These are phyloP conservation scores for Brachyistius frenatus DNA, from an alignment of 2,113 vertebrate genomes.

Conservation along the genomic window DNA sequence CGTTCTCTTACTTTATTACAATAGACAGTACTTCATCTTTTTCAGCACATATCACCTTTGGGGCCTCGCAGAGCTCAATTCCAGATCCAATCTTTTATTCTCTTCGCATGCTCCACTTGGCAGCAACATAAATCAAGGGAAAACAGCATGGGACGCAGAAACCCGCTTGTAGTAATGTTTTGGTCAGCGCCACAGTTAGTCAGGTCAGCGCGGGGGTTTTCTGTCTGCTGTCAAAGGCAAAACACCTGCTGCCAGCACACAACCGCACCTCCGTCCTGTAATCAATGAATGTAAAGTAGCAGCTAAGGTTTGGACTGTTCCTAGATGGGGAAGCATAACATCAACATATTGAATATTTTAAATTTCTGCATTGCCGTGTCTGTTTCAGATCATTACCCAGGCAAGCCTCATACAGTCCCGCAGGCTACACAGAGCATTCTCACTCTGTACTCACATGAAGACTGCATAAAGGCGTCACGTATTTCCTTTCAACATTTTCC, in stretches of 20 bases:
- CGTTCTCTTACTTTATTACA: slow-evolving; percentile 41
- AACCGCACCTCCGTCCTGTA: background rate
- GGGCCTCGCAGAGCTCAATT: slow-evolving; percentile 65
- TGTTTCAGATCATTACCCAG: slow-evolving; percentile 42
- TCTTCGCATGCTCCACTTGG: slow-evolving; percentile 57
- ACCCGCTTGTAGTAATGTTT: slow-evolving; percentile 36
- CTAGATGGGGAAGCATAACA: slow-evolving; percentile 18
- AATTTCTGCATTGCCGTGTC: slow-evolving; percentile 18
- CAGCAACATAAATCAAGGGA: slow-evolving; percentile 72
- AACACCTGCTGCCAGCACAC: background rate
- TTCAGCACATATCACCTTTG: slow-evolving; percentile 66
- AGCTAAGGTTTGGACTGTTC: slow-evolving; percentile 12
- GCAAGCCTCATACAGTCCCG: slow-evolving; percentile 17
- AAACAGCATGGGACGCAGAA: slow-evolving; percentile 27
- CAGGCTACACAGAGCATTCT: slow-evolving; percentile 20
- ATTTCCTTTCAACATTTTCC: slow-evolving; percentile 37
- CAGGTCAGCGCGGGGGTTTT: slow-evolving; percentile 22
- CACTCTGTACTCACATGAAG: slow-evolving; percentile 25
- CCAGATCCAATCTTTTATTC: slow-evolving; percentile 55
- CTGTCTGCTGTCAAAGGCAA: slow-evolving; percentile 12
- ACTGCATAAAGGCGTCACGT: slow-evolving; percentile 23
- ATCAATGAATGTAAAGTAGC: background rate
- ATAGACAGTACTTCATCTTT: slow-evolving; percentile 66
- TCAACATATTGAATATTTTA: slow-evolving; percentile 11
- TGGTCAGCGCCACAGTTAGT: slow-evolving; percentile 20